A percentile compares a stretch with the other conserved stretches of the same genome.
These are phyloP conservation scores for Leptura quadrifasciata DNA, from an alignment of 2,888 invertebrate species.

Conservation along the genomic window DNA sequence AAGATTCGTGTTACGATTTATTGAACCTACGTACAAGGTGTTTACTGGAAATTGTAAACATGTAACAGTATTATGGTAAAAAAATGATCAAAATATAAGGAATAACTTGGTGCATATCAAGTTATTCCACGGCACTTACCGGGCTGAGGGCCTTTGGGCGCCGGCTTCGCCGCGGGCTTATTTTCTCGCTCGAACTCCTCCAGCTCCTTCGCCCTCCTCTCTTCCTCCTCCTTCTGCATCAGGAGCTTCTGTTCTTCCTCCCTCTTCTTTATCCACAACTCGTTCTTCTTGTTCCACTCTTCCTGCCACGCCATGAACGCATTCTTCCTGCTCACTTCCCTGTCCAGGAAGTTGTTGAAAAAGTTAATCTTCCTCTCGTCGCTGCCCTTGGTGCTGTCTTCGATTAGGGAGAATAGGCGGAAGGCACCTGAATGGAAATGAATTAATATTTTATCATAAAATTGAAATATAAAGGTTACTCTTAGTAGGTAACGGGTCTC, in stretches of 20 bases:
- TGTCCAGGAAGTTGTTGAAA: constrained; percentile 73
- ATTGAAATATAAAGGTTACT: too few relatives aligned
- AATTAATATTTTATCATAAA: neutral
- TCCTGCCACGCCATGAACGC: constrained; percentile 79
- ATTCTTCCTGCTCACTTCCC: constrained; percentile 76
- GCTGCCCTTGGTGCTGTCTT: constrained; percentile 71
- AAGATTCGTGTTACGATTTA: too few relatives aligned
- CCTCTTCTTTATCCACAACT: constrained; percentile 63
- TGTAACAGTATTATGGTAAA: too few relatives aligned
- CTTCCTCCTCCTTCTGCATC: constrained; percentile 73
- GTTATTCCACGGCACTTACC: constrained; percentile 34
- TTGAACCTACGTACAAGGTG: too few relatives aligned
- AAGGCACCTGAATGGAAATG: constrained; percentile 75
- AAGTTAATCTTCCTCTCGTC: constrained; percentile 65
- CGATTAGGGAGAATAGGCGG: constrained; percentile 76
- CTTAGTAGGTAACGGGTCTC: too few relatives aligned
- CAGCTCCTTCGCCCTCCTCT: constrained; percentile 72
- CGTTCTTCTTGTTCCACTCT: constrained; percentile 75
- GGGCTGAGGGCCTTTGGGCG: constrained; percentile 50
- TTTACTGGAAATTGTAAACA: too few relatives aligned
- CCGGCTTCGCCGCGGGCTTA: constrained; percentile 53
- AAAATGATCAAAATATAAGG: too few relatives aligned
- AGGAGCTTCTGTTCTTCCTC: constrained; percentile 70
- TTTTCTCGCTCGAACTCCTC: constrained; percentile 70
- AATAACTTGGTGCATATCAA: neutral